Base-by-base conservation (phyloP, 2,113 vertebrate genomes). In the Tympanuchus pallidicinctus region DNA sequence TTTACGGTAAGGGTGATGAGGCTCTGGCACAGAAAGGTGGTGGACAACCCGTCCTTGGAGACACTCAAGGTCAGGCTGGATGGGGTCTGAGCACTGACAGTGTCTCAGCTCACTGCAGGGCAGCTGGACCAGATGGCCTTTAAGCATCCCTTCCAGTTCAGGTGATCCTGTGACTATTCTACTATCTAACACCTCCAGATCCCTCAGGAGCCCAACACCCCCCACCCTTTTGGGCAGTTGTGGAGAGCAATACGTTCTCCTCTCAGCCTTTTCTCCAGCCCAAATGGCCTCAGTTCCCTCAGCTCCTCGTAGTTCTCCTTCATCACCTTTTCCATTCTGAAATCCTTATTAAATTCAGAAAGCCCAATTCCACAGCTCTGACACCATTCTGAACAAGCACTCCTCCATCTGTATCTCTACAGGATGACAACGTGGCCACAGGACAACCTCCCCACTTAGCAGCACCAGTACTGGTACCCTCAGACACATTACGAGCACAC, bases 401-500 rank as follows among this genome's bases (percentile, higher is more conserved):
- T 64, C 3, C 4, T 17, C 54, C 4, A 36, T 40, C 71, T 34
- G 0, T 7, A 45, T 7, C 10, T 8, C 34, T 22, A 15, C 1
- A 3, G 24, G 22, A 40, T 6, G 13, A 30, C 36, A 78, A 40
- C 8, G 15, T 0, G 5, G 20, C 4, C 38, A 6, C 14, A 43
- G 15, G 24, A 5, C 0, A 1, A 63, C 5, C 36, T 15, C 20
- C 40, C 22, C 12, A 8, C 21, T 6, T n/a, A 38, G 0, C 13
- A 2, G 0, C 13, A 7, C 6, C 34, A 14, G 57, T 2, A 22
- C 11, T 0, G 0, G 6, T 48, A 28, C 56, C 60, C 45, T 66
- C 48, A 69, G 28, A 22, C 14, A 36, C 20, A 59, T 43, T 40
- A 64, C 63, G 76, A 45, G 7, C 56, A 32, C 28, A 18, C 0